Conservation (phyloP, 2,888 invertebrate genomes). For the Caenorhabditis macrosperma region DNA sequence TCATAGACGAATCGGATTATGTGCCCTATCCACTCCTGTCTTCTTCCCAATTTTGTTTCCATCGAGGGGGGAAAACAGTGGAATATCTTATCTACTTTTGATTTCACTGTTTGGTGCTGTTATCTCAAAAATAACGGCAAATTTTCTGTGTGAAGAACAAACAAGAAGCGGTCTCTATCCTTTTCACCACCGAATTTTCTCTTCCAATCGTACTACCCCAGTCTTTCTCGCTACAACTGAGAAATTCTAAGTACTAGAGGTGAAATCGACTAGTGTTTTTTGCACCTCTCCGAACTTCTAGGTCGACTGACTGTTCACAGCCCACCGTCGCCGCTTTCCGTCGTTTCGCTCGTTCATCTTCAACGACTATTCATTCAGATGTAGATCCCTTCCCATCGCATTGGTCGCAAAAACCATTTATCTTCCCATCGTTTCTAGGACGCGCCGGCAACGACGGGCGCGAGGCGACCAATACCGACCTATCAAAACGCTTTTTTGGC, state of each 20-base stretch:
- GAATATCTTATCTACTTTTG: too few relatives aligned
- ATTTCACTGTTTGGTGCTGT: slow-evolving; percentile 2
- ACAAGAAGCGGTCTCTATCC: slow-evolving; percentile 1
- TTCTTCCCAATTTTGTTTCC: background rate
- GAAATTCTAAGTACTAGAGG: too few relatives aligned
- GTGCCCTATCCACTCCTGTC: background rate
- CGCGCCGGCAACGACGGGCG: slow-evolving; percentile 1
- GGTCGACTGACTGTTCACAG: background rate
- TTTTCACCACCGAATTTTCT: slow-evolving; percentile 3
- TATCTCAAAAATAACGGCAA: slow-evolving; percentile 3
- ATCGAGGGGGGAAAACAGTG: background rate
- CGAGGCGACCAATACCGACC: background rate
- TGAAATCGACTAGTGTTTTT: too few relatives aligned
- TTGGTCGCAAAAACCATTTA: slow-evolving; percentile 11
- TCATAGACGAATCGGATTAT: background rate
- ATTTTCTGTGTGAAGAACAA: slow-evolving; percentile 5
- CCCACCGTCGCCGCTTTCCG: background rate
- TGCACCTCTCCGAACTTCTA: background rate
- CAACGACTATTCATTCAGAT: slow-evolving; percentile 40
- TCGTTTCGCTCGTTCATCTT: slow-evolving; percentile 7
- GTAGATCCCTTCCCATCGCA: slow-evolving; percentile 32
- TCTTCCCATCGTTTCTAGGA: slow-evolving; percentile 41
- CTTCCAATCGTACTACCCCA: slow-evolving; percentile 1
- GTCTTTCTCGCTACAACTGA: background rate
- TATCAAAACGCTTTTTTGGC: slow-evolving; percentile 4